Conservation (phyloP, 2,113 vertebrate species). For the Macrotis lagotis region DNA sequence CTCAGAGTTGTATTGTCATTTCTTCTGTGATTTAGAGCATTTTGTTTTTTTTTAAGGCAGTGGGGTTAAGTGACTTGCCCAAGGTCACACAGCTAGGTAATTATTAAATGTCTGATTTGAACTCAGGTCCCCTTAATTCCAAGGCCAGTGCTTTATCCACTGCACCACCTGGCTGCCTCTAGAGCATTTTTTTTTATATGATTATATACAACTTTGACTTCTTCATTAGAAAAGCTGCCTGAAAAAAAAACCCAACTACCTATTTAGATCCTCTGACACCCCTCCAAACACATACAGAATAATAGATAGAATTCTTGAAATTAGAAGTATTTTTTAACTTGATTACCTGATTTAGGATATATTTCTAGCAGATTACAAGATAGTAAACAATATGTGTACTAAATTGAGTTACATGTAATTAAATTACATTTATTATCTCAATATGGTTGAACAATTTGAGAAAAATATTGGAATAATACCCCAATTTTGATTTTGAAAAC, state of each 20-base stretch:
- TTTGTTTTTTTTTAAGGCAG: no score
- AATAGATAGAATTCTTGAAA: neutral
- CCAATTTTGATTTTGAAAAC: neutral
- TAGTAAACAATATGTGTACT: neutral
- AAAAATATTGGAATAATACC: neutral
- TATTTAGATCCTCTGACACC: neutral
- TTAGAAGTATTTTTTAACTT: neutral
- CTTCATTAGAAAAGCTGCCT: neutral
- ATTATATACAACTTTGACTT: neutral
- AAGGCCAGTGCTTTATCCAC: no score
- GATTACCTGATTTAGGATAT: neutral
- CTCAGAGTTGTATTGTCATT: neutral
- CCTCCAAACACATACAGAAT: no score
- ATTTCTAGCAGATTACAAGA: neutral
- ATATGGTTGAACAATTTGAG: neutral
- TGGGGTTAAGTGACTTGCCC: no score
- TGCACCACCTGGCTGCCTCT: no score
- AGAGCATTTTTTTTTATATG: neutral
- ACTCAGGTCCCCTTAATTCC: no score
- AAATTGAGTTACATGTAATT: neutral
- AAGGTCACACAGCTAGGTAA: no score
- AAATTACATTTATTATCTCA: no score
- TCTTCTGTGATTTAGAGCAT: neutral
- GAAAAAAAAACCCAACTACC: no score
- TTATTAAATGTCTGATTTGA: no score